Base-by-base conservation (phyloP, 2,797 vertebrate species). In the Columba guinea region DNA sequence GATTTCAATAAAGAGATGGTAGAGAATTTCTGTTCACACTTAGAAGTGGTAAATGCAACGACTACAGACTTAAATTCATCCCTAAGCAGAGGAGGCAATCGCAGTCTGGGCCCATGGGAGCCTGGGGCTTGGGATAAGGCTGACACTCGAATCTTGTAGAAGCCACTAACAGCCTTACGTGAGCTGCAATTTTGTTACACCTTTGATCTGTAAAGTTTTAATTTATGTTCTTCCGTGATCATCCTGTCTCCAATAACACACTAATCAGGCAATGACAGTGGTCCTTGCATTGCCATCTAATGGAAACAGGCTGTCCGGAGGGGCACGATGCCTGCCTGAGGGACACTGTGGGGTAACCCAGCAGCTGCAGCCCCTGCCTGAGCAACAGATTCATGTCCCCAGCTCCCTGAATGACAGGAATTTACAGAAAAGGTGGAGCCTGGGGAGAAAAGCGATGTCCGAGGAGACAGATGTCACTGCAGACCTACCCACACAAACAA, bases 321-420 rank as follows among this genome's bases (percentile, higher is more conserved):
- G 24, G 27, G 13, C 44, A 59, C 1, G 2, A 22, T 24, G 27
- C 41, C 62, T 35, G 34, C 11, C 48, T 17, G 20, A 60, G 24
- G 30, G 17, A 44, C 3, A 0, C 11, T 32, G 63, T 1, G 5
- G 49, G 55, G 23, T 24, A 48, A 82, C 17, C 18, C 55, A 26
- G 5, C 3, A 41, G 27, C 73, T 83, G 41, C 76, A 84, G 86
- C 35, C 48, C 48, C 74, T 44, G 48, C 34, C 24, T 30, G 41
- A 75, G 37, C 60, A 58, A 59, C 10, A 35, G 23, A 24, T 8
- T 28, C 0, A 0, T 8, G 49, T 20, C 13, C 30, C 30, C 62
- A 44, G 15, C 44, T 44, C 49, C 78, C 26, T 30, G n/a, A 34
- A 44, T 13, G 70, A 51, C 26, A 35, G 23, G 14, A 27, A 22